Evolutionary conservation across 1,140 invertebrate genomes (phyloP), one percentile per base, ranked within the genome.

Genomic region (Temnothorax nylanderi): DNA sequence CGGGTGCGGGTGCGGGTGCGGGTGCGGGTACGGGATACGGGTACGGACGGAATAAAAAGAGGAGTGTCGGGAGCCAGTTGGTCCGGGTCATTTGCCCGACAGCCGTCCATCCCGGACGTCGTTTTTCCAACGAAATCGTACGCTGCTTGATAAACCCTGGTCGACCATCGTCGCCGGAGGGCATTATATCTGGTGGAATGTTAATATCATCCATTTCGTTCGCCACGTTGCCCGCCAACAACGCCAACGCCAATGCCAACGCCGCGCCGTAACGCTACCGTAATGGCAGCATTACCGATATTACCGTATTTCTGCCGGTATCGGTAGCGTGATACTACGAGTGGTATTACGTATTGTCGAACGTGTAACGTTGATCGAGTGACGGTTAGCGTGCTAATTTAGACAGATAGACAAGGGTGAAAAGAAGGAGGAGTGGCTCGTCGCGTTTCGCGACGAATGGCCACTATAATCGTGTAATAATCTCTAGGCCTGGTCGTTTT

Each of bases 61-160:
- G 34, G 32, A 69, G 78, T 67, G 69, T 78, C 60, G 49, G 56
- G 47, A 81, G 78, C 51, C 65, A 71, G 65, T 71, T 81, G 78
- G 78, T 71, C 64, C 62, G 64, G 64, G 77, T 81, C 78, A 34
- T 81, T 81, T 58, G 78, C 65, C 65, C 51, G 77, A 54, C 64
- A 71, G 37, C 64, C 64, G 51, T 81, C 65, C 78, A 71, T 82
- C 67, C n/a, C 69, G 71, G 65, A 49, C 41, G 41, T 80, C 75
- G 51, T 81, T 67, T 74, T 51, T 69, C 54, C 74, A 18, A 60
- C 56, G 21, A 60, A 71, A 71, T 71, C 16, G 16, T 60, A 60
- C 41, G 74, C n/a, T 13, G 26, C 8, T 58, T n/a, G 77, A 81
- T 81, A 81, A 47, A 81, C 3, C n/a, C 16, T 16, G 21, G 16